Evolutionary conservation across 2,113 vertebrate species (phyloP).

Genomic region (Sorex araneus): DNA sequence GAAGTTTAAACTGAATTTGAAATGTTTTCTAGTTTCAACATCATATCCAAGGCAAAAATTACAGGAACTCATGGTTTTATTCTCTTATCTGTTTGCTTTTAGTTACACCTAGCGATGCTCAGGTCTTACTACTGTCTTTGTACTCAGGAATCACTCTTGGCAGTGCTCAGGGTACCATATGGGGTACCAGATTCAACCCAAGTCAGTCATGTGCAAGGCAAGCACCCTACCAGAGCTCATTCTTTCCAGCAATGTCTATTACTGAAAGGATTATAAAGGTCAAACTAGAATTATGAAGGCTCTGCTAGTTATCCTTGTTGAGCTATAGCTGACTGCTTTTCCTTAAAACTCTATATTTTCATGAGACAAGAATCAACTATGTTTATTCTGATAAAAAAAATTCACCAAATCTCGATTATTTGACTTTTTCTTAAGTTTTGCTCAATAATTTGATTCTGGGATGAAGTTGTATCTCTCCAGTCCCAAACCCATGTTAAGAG

Average conservation of each 20-base stretch:
- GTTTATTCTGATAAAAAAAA: constrained; percentile 31
- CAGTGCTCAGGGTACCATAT: too few relatives aligned
- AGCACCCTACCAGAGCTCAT: too few relatives aligned
- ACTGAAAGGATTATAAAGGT: neutral
- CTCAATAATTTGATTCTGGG: neutral
- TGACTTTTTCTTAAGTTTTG: neutral
- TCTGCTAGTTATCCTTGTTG: neutral
- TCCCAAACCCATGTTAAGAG: neutral
- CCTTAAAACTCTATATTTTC: neutral
- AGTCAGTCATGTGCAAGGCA: too few relatives aligned
- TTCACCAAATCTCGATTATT: neutral
- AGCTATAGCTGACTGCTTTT: neutral
- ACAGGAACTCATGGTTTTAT: too few relatives aligned
- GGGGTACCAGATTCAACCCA: too few relatives aligned
- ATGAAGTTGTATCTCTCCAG: neutral
- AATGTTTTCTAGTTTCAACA: neutral
- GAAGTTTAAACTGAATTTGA: constrained; percentile 26
- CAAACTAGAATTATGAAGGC: too few relatives aligned
- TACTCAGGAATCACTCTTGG: too few relatives aligned
- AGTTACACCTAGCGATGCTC: too few relatives aligned
- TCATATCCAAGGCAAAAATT: neutral
- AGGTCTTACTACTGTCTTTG: too few relatives aligned
- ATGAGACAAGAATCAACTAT: neutral
- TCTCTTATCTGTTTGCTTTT: too few relatives aligned
- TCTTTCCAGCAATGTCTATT: neutral